Base-by-base conservation (phyloP, 2,888 invertebrate species). In the Leptogaster cylindrica region DNA sequence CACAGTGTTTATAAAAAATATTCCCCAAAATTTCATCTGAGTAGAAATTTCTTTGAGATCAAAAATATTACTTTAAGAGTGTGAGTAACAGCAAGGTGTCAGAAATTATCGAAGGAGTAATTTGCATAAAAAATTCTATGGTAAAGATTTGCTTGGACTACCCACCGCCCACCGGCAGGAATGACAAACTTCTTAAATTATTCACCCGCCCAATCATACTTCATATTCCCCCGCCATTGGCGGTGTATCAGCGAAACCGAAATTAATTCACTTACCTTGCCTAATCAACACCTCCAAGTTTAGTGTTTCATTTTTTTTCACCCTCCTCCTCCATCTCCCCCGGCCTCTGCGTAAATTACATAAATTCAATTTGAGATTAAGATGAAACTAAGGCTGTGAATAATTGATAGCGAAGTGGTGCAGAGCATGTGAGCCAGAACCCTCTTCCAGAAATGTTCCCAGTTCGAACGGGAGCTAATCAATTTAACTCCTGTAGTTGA, bases 51-150 rank as follows among this genome's bases (percentile, higher is more conserved):
- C n/a, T n/a, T n/a, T n/a, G n/a, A n/a, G n/a, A n/a, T n/a, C n/a
- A n/a, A n/a, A n/a, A n/a, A n/a, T n/a, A n/a, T n/a, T n/a, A n/a
- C n/a, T n/a, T n/a, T n/a, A 39, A 4, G 14, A 39, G 6, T 41
- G 16, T 16, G 6, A 7, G 14, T 16, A 41, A 41, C 41, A 4
- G 41, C 18, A 16, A 41, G 41, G 41, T 41, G 41, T n/a, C 41
- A 41, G 18, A 41, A 41, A 41, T 41, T 41, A 41, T 41, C 41
- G 18, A 18, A 18, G 18, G 10, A 14, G 41, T 6, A 6, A 41
- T 41, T 41, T 41, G 41, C 41, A 41, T 41, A 41, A 41, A 41
- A 41, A 41, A 16, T 18, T 18, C 18, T 41, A 41, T 18, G 41
- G 41, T 41, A 41, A 41, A 41, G 41, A 41, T 14, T 7, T 41